Evolutionary conservation across 2,113 vertebrate genomes (phyloP).

Genomic region (Pampusana beccarii): DNA sequence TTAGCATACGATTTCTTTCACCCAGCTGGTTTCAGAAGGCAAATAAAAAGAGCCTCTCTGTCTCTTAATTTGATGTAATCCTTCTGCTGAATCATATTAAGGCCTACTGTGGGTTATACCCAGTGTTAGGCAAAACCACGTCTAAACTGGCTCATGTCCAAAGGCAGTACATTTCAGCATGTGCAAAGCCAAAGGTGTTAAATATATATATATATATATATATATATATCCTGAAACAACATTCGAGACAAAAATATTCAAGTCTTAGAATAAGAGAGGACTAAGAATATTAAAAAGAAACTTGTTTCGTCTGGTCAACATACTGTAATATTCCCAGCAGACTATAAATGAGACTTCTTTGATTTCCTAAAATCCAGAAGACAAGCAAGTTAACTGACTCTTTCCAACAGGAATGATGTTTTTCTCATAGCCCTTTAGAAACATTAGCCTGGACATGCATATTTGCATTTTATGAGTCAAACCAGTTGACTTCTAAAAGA

Average conservation of each 20-base stretch:
- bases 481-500: neutral
- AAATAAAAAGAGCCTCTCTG: neutral
- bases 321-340: neutral
- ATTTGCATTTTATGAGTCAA: neutral
- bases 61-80: neutral
- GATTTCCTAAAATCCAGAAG: neutral
- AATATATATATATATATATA: neutral
- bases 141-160: fast-evolving
- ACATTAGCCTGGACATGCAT: neutral
- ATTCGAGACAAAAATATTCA: neutral
- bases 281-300: neutral
- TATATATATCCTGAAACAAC: neutral
- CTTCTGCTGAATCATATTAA: neutral
- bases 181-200: neutral
- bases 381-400: neutral
- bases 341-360: neutral
- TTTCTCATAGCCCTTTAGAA: neutral
- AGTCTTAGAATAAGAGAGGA: neutral
- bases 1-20: neutral
- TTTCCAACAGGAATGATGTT: neutral
- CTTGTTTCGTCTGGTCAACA: neutral
- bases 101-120: neutral
- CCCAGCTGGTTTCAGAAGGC: neutral
- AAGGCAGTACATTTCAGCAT: neutral
- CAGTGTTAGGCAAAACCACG: neutral